These are phyloP conservation scores for Gonatopus flavifemur DNA, from an alignment of 1,140 invertebrate genomes.

Conservation along the genomic window DNA sequence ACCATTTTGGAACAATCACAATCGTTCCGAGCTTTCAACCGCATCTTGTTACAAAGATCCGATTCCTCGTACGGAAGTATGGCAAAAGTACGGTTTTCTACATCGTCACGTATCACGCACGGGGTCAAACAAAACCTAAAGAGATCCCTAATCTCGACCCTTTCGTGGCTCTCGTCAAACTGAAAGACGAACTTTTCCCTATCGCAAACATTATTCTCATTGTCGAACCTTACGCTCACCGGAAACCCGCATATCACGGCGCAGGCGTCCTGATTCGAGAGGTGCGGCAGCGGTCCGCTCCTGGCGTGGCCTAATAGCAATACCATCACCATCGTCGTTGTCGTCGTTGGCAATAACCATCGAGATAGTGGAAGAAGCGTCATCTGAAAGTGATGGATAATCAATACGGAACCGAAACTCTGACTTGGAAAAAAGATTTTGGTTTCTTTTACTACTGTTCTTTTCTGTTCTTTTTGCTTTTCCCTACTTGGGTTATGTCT, in stretches of 20 bases:
- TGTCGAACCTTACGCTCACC: constrained; percentile 1
- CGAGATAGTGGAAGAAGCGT: constrained; percentile 33
- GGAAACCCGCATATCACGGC: constrained; percentile 20
- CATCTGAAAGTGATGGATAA: constrained; percentile 57
- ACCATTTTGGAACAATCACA: too few species aligned
- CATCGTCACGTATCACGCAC: too few species aligned
- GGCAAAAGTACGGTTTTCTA: too few species aligned
- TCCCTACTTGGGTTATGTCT: too few species aligned
- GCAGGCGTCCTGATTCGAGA: constrained; percentile 27
- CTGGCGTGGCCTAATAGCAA: constrained; percentile 36
- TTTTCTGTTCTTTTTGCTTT: too few species aligned
- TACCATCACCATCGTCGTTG: too few species aligned
- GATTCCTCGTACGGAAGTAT: too few species aligned
- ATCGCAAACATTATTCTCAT: constrained; percentile 5
- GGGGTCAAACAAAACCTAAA: constrained; percentile 18
- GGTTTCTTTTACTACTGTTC: too few species aligned
- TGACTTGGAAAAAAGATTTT: too few species aligned
- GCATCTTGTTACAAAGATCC: too few species aligned
- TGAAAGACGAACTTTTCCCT: constrained; percentile 12
- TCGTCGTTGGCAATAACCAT: constrained; percentile 49
- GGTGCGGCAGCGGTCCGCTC: constrained; percentile 17
- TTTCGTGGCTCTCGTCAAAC: constrained; percentile 12
- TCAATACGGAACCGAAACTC: constrained; percentile 49
- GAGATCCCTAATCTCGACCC: constrained; percentile 24
- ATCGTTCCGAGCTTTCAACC: too few species aligned